These are phyloP conservation scores for Cryptus armator DNA, from an alignment of 2,888 invertebrate genomes.

Conservation along the genomic window DNA sequence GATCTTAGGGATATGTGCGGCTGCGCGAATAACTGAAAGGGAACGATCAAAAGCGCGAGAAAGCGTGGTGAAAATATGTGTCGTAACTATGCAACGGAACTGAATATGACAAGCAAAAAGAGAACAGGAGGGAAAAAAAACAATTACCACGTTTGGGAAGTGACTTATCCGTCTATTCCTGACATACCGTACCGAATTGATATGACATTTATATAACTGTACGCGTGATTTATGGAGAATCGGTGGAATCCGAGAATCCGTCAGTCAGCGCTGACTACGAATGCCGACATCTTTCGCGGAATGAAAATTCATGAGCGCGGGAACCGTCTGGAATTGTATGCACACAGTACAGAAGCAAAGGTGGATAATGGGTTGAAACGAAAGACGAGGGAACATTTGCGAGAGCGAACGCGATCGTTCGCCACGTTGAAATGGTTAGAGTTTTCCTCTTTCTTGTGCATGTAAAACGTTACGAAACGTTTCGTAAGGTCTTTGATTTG, in stretches of 20 bases:
- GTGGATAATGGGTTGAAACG: constrained; percentile 30
- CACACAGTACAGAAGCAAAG: constrained; percentile 22
- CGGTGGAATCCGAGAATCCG: constrained; percentile 10
- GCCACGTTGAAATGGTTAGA: constrained; percentile 44
- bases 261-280: constrained; percentile 18
- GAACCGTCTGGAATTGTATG: constrained; percentile 32
- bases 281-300: constrained; percentile 52
- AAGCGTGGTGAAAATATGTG: background rate
- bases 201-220: background rate
- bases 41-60: background rate
- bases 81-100: background rate
- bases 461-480: constrained; percentile 25
- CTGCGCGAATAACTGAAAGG: background rate
- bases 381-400: constrained; percentile 28
- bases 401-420: constrained; percentile 52
- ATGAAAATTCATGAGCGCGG: constrained; percentile 65
- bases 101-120: constrained; percentile 9
- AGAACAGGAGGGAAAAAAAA: background rate
- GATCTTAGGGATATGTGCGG: background rate
- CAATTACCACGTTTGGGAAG: constrained; percentile 32
- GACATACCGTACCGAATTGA: background rate
- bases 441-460: constrained; percentile 13
- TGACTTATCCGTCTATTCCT: constrained; percentile 34
- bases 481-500: constrained; percentile 19
- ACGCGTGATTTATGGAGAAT: constrained; percentile 17